Percentiles rank a stretch among this genome's conserved stretches.
Conservation (phyloP, 2,888 invertebrate genomes). For the Agrochola lychnidis region DNA sequence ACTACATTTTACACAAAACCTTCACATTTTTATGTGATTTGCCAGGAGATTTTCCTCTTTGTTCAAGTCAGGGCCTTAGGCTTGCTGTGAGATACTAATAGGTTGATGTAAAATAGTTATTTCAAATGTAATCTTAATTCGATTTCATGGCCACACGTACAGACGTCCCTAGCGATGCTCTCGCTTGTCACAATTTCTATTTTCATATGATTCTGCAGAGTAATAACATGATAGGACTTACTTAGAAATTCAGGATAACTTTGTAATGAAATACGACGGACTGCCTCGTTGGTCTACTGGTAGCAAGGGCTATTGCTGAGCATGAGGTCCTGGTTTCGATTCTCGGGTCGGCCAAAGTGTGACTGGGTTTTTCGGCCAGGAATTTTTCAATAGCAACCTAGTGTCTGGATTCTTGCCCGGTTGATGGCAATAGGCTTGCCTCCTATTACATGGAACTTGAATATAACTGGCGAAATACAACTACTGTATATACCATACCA, state of each 20-base stretch:
- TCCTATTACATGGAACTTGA: too few relatives aligned
- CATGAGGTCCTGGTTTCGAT: too few relatives aligned
- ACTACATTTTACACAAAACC: neutral
- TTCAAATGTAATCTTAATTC: neutral
- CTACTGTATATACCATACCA: too few relatives aligned
- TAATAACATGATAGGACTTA: constrained; percentile 26
- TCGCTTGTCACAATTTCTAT: constrained; percentile 52
- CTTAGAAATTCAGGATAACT: constrained; percentile 12
- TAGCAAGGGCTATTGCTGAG: too few relatives aligned
- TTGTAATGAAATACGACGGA: neutral
- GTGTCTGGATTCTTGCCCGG: too few relatives aligned
- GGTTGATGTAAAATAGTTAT: neutral
- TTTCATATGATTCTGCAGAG: constrained; percentile 44
- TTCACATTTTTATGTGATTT: neutral
- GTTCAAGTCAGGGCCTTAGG: too few relatives aligned
- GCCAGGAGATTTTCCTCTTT: neutral
- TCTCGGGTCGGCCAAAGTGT: too few relatives aligned
- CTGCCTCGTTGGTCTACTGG: too few relatives aligned
- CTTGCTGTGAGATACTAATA: neutral
- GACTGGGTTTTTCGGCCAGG: too few relatives aligned
- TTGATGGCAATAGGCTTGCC: too few relatives aligned
- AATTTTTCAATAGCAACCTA: too few relatives aligned
- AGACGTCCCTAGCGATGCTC: constrained; percentile 31
- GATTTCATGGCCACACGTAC: constrained; percentile 50
- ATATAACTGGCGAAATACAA: too few relatives aligned